Conservation (phyloP, 2,797 vertebrate species). For the Trichosurus vulpecula region DNA sequence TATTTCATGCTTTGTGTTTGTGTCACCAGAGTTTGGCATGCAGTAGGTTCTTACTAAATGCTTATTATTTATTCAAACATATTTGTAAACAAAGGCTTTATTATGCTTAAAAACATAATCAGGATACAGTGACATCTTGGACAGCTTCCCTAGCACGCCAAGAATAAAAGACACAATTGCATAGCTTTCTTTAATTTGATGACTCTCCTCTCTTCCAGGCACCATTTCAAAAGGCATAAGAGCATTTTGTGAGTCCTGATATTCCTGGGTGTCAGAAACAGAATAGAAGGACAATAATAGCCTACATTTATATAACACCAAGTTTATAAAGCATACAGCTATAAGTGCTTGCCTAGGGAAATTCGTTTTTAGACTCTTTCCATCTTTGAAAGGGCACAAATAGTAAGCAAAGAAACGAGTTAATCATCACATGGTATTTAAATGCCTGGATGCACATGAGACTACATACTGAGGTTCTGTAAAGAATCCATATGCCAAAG, state of each 20-base stretch:
- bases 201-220: background rate
- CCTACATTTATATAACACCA: background rate
- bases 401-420: conserved; percentile 15
- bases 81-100: conserved; percentile 19
- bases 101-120: conserved; percentile 21
- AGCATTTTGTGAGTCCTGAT: background rate
- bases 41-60: background rate
- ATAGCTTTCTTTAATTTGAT: conserved; percentile 11
- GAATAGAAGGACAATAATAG: conserved; percentile 10
- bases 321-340: background rate
- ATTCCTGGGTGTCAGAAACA: conserved; percentile 24
- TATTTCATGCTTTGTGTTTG: background rate
- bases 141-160: conserved; percentile 21
- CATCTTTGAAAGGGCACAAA: conserved; percentile 39
- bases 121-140: background rate
- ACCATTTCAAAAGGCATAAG: background rate
- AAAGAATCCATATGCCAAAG: background rate
- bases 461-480: background rate
- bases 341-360: conserved; percentile 33
- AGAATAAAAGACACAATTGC: background rate
- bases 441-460: background rate
- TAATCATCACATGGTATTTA: conserved; percentile 51
- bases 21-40: background rate
- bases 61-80: conserved; percentile 3
- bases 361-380: conserved; percentile 38